Base-by-base conservation (phyloP, 2,888 invertebrate genomes). In the Netelia inedita region DNA sequence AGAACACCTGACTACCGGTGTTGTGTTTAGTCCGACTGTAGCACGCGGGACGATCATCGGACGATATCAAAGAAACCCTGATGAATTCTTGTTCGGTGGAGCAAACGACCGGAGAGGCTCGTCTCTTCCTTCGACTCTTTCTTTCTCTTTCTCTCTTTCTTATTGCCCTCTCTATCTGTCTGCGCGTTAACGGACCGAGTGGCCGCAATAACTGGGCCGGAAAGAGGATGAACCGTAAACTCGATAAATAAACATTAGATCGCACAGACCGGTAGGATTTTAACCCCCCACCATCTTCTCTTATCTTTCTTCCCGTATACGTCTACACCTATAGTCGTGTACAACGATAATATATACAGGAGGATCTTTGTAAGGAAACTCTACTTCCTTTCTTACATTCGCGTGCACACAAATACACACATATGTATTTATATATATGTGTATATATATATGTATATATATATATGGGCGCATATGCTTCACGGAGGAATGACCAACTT, bases 191-290 rank as follows among this genome's bases (percentile, higher is more conserved):
- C 87, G 87, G 57, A 61, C 63, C 83, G 78, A 50, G 59, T 66
- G 79, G 82, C 86, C 83, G 87, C 87, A 86, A 89, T 90, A 91
- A 90, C 90, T 89, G 87, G 90, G 89, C 90, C 90, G 91, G 90
- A 91, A 90, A 90, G 88, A 90, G 90, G 89, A 90, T 90, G 89
- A 90, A 90, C 90, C 88, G 89, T 91, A 90, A 90, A 91, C 90
- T 89, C 88, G 89, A 91, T 91, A 91, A 91, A 91, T 90, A 89
- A 91, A 90, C 89, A 91, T 91, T 90, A 90, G 88, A 89, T 79
- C 73, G 84, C 69, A 61, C 81, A 23, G 35, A 57, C 73, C 16
- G 50, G 80, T 61, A 80, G 69, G 53, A 78, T 78, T 57, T n/a
- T 10, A 41, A n/a, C 3, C 59, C 23, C 35, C 63, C 65, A 2